Conservation (phyloP, 2,888 invertebrate species). For the Exephanes ischioxanthus region DNA sequence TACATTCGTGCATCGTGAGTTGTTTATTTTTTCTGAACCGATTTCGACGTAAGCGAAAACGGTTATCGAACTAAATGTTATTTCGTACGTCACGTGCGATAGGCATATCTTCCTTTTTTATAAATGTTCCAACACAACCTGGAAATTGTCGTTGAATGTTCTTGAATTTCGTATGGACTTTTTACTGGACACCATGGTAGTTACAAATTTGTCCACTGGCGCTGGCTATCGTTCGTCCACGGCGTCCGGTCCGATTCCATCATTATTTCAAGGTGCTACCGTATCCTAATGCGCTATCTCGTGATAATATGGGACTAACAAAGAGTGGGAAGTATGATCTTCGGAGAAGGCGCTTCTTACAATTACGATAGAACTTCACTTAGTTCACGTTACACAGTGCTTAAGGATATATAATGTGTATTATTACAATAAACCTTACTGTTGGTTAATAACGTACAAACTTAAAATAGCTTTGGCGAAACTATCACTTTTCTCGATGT, state of each 20-base stretch:
- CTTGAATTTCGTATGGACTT: too few relatives aligned
- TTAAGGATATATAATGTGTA: conserved; percentile 1
- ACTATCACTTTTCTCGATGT: conserved; percentile 35
- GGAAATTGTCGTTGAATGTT: too few relatives aligned
- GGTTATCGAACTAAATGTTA: too few relatives aligned
- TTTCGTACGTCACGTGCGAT: too few relatives aligned
- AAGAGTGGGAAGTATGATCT: conserved; percentile 48
- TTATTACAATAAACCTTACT: conserved; percentile 19
- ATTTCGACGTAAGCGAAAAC: too few relatives aligned
- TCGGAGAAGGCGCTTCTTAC: conserved; percentile 56
- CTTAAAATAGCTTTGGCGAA: conserved; percentile 49
- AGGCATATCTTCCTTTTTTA: too few relatives aligned
- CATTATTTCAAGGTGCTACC: conserved; percentile 57
- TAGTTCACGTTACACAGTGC: conserved; percentile 38
- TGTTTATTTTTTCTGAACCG: too few relatives aligned
- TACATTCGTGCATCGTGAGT: too few relatives aligned
- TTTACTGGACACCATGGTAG: not conserved
- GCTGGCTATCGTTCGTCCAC: not conserved
- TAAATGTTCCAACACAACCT: too few relatives aligned
- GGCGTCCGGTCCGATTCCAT: conserved; percentile 34
- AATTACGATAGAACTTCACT: conserved; percentile 42
- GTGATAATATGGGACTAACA: conserved; percentile 30
- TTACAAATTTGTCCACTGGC: not conserved
- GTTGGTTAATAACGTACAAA: not conserved
- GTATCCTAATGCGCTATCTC: conserved; percentile 40